phyloP scores from a whole-genome alignment of 2,888 invertebrate species.

The Ernsta delagoae region DNA sequence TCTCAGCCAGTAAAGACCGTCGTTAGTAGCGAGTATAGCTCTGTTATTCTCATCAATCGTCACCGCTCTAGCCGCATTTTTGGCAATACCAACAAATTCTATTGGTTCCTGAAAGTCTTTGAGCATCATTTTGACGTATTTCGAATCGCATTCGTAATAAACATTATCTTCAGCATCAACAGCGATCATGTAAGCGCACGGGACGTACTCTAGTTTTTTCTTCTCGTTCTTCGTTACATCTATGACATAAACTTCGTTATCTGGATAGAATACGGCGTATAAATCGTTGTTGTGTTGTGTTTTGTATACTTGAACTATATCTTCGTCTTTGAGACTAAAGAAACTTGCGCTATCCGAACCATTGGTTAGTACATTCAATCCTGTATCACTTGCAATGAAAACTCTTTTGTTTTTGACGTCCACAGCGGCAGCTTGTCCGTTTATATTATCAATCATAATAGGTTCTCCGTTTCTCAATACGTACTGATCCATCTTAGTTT shows the following conservation, averaged over 20 bases:
- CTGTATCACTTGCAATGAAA: slow-evolving; percentile 71
- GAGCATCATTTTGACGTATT: slow-evolving; percentile 71
- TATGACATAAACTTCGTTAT: slow-evolving; percentile 67
- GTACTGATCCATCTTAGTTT: slow-evolving; percentile 79
- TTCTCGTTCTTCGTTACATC: slow-evolving; percentile 67
- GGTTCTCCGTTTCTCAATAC: slow-evolving; percentile 61
- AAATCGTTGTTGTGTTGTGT: slow-evolving; percentile 58
- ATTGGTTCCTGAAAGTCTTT: slow-evolving; percentile 74
- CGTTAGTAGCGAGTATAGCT: slow-evolving; percentile 69
- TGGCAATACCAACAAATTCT: slow-evolving; percentile 72
- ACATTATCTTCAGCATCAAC: slow-evolving; percentile 70
- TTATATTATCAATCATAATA: slow-evolving; percentile 66
- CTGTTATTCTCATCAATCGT: slow-evolving; percentile 56
- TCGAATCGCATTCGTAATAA: slow-evolving; percentile 76
- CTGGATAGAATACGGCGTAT: slow-evolving; percentile 69
- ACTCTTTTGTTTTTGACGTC: slow-evolving; percentile 63
- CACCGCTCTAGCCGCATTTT: slow-evolving; percentile 62
- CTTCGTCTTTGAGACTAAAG: slow-evolving; percentile 69
- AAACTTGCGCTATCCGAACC: slow-evolving; percentile 61
- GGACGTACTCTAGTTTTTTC: slow-evolving; percentile 60
- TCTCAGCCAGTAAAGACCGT: slow-evolving; percentile 69
- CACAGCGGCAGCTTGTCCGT: slow-evolving; percentile 72
- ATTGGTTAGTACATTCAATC: slow-evolving; percentile 61
- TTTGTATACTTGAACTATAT: slow-evolving; percentile 73
- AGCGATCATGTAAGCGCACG: slow-evolving; percentile 73